phyloP scores from a whole-genome alignment of 2,113 vertebrate genomes.

The Eulemur macaco region DNA sequence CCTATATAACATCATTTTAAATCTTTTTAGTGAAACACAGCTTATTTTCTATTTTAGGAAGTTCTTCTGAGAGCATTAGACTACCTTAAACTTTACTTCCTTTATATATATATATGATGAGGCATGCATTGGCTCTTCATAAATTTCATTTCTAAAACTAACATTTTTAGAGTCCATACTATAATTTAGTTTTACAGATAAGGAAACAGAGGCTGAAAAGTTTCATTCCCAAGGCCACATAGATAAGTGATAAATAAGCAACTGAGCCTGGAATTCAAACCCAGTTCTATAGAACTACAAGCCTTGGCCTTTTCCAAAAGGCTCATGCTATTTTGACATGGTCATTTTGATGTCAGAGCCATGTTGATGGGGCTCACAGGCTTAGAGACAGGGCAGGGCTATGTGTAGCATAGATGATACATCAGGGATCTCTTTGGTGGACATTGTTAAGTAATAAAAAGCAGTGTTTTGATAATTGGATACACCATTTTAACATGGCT shows the following conservation, averaged over 20 bases:
- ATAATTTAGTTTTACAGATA: background rate
- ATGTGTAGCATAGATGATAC: background rate
- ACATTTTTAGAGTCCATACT: background rate
- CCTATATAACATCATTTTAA: background rate
- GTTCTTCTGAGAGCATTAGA: background rate
- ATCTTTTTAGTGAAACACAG: background rate
- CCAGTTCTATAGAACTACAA: background rate
- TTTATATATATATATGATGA: background rate
- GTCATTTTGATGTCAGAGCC: background rate
- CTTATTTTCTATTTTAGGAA: constrained; percentile 23
- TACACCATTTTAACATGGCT: background rate
- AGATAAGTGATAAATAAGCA: background rate
- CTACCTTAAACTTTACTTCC: background rate
- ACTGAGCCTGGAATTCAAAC: background rate
- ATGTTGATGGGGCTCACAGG: background rate
- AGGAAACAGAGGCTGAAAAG: constrained; percentile 1
- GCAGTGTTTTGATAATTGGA: background rate
- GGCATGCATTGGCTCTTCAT: background rate
- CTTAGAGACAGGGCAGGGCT: background rate
- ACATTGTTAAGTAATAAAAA: background rate
- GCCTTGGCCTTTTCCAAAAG: background rate
- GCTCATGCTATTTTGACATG: background rate
- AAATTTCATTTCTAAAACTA: constrained; percentile 16
- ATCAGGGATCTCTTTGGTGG: background rate
- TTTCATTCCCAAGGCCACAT: background rate